Base-by-base conservation (phyloP, 2,797 vertebrate genomes). In the Knipowitschia caucasica region DNA sequence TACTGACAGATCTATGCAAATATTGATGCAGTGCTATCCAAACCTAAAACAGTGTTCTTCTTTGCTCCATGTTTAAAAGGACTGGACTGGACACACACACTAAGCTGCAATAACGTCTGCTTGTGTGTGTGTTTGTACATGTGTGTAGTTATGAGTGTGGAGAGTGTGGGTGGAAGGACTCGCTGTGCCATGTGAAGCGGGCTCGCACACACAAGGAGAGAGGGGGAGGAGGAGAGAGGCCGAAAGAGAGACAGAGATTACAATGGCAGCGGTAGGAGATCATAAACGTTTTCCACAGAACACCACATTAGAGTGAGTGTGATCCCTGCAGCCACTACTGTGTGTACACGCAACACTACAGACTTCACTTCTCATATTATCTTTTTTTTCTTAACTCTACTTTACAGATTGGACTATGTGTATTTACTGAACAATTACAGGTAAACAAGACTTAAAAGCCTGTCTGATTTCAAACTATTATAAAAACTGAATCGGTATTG, bases 151-250 rank as follows among this genome's bases (percentile, higher is more conserved):
- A 29, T 31, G 57, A 57, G 64, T 12, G 59, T 59, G 65, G 60
- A 34, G 38, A 59, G 66, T 81, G 84, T 75, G 79, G 76, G 82
- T 64, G 81, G 75, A 76, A 85, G 74, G 65, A 77, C 74, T 70
- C 27, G 52, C 75, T 75, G 83, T 82, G 71, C 75, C 79, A 69
- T 83, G 81, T 79, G 73, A 78, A 78, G 77, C 65, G 61, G 76
- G 72, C 68, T 65, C 66, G 54, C 40, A 27, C 61, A 52, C 67
- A 12, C 31, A 67, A 63, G 71, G 8, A 6, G 36, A 20, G 17
- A 35, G 34, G 17, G 34, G 8, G 34, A 14, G 34, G 4, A 6
- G 17, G 6, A 36, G 15, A 18, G 34, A 17, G 34, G 3, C 1
- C 15, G 34, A 18, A 8, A 10, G 20, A 14, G 39, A 14, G 44